Conservation (phyloP, 2,888 invertebrate species). For the Spilarctia lutea region DNA sequence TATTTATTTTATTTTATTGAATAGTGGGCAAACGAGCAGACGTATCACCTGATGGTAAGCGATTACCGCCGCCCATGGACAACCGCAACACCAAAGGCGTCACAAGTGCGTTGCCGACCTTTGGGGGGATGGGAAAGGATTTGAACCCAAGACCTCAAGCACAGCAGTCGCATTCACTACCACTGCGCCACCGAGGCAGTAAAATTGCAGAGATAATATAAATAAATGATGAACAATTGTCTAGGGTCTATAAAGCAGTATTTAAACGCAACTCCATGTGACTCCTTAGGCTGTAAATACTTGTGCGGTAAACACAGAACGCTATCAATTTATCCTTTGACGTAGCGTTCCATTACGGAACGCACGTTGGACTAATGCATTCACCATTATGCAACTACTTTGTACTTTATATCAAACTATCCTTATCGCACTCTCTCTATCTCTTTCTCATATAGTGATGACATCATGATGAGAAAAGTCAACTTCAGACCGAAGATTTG, state of each 20-base stretch:
- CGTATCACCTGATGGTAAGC: too few species aligned
- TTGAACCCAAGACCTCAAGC: too few species aligned
- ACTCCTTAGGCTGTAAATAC: background rate
- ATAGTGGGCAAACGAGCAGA: too few species aligned
- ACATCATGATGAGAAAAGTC: background rate
- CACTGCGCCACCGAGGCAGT: too few species aligned
- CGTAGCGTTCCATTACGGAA: constrained; percentile 12
- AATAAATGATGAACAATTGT: background rate
- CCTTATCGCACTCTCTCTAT: background rate
- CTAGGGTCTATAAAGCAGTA: background rate
- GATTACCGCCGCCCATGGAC: too few species aligned
- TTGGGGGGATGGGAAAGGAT: too few species aligned
- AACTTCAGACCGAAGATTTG: background rate
- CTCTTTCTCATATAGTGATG: background rate
- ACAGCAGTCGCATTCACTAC: too few species aligned
- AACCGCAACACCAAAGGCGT: too few species aligned
- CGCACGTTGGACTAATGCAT: constrained; percentile 16
- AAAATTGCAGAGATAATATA: too few species aligned
- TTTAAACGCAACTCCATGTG: background rate
- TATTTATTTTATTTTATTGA: too few species aligned
- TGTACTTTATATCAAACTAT: background rate
- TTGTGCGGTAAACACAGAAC: background rate
- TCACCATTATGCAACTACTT: background rate
- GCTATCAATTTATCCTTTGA: constrained; percentile 11
- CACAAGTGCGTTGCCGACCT: too few species aligned